These are phyloP conservation scores for Myrmecophaga tridactyla DNA, from an alignment of 2,113 vertebrate genomes.

Conservation along the genomic window DNA sequence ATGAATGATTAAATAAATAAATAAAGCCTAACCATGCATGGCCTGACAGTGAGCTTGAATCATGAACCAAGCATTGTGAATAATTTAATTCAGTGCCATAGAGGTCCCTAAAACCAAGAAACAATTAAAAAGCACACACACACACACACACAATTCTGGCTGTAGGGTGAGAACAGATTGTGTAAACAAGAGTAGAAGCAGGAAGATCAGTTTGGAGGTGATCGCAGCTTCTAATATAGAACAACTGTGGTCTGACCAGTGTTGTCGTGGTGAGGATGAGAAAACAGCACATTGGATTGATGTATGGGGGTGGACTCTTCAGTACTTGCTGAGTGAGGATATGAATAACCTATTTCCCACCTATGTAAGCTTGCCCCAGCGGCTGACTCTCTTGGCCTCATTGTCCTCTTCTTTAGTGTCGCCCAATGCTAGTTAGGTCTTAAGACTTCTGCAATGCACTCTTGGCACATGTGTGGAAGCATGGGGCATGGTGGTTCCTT, in stretches of 20 bases:
- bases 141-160: neutral
- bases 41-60: neutral
- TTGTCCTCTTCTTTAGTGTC: neutral
- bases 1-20: neutral
- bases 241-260: neutral
- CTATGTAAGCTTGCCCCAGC: neutral
- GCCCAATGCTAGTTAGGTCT: neutral
- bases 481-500: neutral
- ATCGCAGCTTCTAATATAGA: neutral
- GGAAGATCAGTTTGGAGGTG: neutral
- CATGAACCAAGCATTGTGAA: neutral
- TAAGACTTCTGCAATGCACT: neutral
- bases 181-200: neutral
- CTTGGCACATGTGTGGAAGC: neutral
- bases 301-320: neutral
- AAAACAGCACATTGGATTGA: fast-evolving
- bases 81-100: neutral
- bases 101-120: neutral
- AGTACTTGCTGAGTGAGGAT: neutral
- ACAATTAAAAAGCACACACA: neutral
- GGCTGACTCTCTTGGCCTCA: neutral
- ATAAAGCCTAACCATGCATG: neutral
- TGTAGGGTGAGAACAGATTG: neutral
- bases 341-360: neutral
- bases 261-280: neutral